Percentiles rank a stretch among this genome's conserved stretches.
phyloP scores from a whole-genome alignment of 1,140 invertebrate species.

The Aleiodes sp. region DNA sequence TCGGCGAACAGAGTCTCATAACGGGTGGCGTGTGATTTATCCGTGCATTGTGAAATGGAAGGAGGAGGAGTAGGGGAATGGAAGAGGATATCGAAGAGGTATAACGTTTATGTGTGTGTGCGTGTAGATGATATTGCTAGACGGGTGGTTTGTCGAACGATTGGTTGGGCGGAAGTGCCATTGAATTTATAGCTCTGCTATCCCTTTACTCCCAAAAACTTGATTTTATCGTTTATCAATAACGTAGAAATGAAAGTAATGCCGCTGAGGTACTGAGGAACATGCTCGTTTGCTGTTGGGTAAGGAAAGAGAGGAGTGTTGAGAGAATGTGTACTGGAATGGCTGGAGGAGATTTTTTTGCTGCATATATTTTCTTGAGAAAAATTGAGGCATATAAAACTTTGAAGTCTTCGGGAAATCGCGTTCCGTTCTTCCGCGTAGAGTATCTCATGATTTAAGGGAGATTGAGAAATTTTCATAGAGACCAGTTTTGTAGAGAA shows the following conservation, averaged over 20 bases:
- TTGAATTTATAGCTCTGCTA: constrained; percentile 47
- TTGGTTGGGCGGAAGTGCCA: constrained; percentile 49
- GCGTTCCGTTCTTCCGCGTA: too few species aligned
- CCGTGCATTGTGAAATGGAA: background rate
- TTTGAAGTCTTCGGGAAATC: too few species aligned
- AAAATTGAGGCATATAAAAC: too few species aligned
- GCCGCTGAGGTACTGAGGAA: too few species aligned
- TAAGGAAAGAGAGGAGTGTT: too few species aligned
- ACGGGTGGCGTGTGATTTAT: constrained; percentile 39
- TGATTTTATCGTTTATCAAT: constrained; percentile 61
- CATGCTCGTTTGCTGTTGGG: too few species aligned
- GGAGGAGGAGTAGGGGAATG: background rate
- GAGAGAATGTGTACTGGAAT: too few species aligned
- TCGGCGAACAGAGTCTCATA: constrained; percentile 31
- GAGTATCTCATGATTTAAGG: too few species aligned
- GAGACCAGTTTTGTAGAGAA: too few species aligned
- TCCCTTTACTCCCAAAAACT: constrained; percentile 28
- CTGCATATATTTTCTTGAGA: too few species aligned
- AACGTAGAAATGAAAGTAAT: constrained; percentile 42
- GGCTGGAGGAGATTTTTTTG: too few species aligned
- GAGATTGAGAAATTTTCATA: too few species aligned
- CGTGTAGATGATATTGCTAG: constrained; percentile 45
- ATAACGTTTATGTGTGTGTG: constrained; percentile 7
- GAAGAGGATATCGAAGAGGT: constrained; percentile 11
- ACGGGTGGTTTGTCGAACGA: constrained; percentile 58